Evolutionary conservation across 1,140 invertebrate genomes (phyloP), one percentile per base, ranked within the genome.

Genomic region (Cherax quadricarinatus): DNA sequence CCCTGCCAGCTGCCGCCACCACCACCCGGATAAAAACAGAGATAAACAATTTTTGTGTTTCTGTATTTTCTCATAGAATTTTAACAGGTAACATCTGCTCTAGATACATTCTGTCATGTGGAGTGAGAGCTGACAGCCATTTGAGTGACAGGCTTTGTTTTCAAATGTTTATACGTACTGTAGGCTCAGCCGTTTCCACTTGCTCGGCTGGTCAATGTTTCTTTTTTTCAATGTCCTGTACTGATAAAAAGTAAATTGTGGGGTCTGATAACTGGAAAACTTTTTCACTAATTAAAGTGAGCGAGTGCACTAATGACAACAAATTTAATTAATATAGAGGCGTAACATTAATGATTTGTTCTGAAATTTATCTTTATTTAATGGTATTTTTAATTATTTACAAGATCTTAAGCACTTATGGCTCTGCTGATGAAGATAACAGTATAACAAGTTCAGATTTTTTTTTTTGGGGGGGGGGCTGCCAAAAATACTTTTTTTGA

Each of bases 11-110:
- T 85, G 70, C 83, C 83, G 70, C 89, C 83, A 48, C 66, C 51
- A 57, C 89, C 12, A 6, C 9, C 41, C 79, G 66, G 66, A 80
- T 91, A 78, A 91, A 83, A 91, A 86, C 87, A 66, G 81, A 80
- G 57, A 86, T 86, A 86, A 91, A 91, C 53, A 86, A 62, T 86
- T 86, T 86, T 78, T 60, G 51, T 30, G 16, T 57, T 49, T 60
- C 51, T 80, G 79, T 66, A 75, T 49, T 86, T 66, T 86, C 62
- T 80, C 30, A 49, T 80, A 60, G 87, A 66, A 81, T 49, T 88
- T 80, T 81, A 81, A 30, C 87, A 88, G 75, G 87, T 80, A 81
- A 49, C 57, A 62, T 57, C 87, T 80, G 78, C 78, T 41, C 30
- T 75, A 75, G 70, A 62, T 66, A 60, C 62, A 66, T 21, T 70